phyloP scores from a whole-genome alignment of 2,113 vertebrate genomes.

The Tragelaphus scriptus region DNA sequence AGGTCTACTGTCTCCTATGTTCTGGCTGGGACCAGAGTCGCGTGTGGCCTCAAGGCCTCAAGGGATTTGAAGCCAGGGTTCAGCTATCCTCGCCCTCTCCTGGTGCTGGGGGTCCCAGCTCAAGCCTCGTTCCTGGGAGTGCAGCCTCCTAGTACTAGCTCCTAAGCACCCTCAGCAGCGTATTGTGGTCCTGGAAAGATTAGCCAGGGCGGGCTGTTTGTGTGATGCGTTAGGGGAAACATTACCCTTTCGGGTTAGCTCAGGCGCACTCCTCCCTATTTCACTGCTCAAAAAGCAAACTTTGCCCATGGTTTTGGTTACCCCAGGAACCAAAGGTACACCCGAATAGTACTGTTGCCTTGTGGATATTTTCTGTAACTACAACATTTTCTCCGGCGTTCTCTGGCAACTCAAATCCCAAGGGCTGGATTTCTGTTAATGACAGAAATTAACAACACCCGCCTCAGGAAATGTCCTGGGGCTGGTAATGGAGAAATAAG shows the following conservation, averaged over 20 bases:
- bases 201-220: neutral
- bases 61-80: neutral
- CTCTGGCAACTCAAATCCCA: neutral
- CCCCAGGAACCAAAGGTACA: neutral
- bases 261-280: neutral
- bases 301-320: neutral
- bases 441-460: neutral
- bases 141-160: neutral
- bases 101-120: neutral
- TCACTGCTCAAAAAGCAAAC: neutral
- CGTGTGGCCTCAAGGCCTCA: neutral
- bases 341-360: neutral
- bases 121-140: neutral
- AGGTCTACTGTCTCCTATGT: neutral
- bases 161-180: too few relatives aligned
- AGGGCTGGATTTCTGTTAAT: neutral
- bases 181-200: neutral
- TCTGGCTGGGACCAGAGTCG: neutral
- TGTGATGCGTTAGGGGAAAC: neutral
- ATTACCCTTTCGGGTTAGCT: neutral
- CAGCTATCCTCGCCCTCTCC: neutral
- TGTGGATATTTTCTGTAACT: neutral
- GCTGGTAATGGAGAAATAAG: neutral
- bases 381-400: neutral
- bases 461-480: neutral